Base-by-base conservation (phyloP, 2,797 vertebrate genomes). In the Phataginus tetradactyla region DNA sequence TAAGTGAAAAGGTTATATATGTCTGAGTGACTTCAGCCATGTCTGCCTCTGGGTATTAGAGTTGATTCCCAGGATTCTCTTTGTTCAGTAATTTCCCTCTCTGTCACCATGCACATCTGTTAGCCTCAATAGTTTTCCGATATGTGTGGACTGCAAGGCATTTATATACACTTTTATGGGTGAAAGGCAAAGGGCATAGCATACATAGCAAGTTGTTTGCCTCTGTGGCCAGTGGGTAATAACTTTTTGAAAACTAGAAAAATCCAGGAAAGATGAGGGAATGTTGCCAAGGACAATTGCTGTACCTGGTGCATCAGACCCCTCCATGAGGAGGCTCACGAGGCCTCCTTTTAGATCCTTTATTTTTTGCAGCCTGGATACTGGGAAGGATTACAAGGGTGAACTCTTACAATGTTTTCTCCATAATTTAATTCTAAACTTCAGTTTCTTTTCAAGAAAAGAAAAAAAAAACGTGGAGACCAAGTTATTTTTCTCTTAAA, bases 401-500 rank as follows among this genome's bases (percentile, higher is more conserved):
- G 57, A 61, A 68, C 13, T 55, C 21, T 79, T 72, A 81, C 51
- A 89, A 29, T 91, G 63, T 96, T 63, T 96, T 90, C 71, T 87
- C 72, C 42, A 49, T 74, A 29, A 84, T 79, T 89, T 80, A 29
- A 86, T 92, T 83, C 23, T 86, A 91, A 93, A 80, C 59, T 74
- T 77, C 59, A 93, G 39, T 86, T 93, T n/a, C n/a, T 72, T 64
- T 96, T 15, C n/a, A 79, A n/a, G 39, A 39, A 77, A 92, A 81
- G 25, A n/a, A 34, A 37, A 55, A 59, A 88, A 37, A 25, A 69
- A 4, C 55, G 85, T 91, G 63, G 69, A 92, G 88, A 95, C 95
- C 86, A 96, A 96, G 49, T 92, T 94, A 53, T 95, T 96, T 96
- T 95, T 84, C 75, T 93, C 37, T 57, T 83, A 39, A 80, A 91